Evolutionary conservation across 2,888 invertebrate genomes (phyloP), one percentile per base, ranked within the genome.

Genomic region (Seira musarum): DNA sequence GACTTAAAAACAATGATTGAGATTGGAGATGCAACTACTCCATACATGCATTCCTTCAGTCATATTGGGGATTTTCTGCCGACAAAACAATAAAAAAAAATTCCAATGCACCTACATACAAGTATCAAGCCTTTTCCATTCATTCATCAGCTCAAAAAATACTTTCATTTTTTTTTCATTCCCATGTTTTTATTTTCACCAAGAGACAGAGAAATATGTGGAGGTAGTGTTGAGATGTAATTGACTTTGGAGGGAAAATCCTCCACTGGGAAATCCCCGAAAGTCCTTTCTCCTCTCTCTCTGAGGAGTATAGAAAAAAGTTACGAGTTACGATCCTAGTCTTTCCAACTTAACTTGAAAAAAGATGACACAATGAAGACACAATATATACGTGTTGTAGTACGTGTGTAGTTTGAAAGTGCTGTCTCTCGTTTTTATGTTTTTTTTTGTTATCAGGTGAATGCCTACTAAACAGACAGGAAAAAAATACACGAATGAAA

Each of bases 241-340:
- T 83, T 83, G 83, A 83, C 83, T 83, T 83, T 77, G 66, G 73
- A 81, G 80, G 71, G 83, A 83, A 65, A 78, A 83, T 82, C 80
- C 82, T 82, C 81, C 66, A 66, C 73, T 74, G 83, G 82, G 72
- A 68, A 70, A 74, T 49, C 69, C 24, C 40, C 22, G 60, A 74
- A 65, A 25, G 19, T 13, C 22, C 19, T 25, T 35, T 25, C 25
- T 63, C 17, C 25, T 46, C 15, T 19, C 17, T 15, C n/a, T 25
- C 1, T n/a, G n/a, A 5, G 19, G 64, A 64, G 25, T 10, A 22
- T 6, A 3, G 49, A 10, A 19, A 21, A 22, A 49, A 67, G 46
- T n/a, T n/a, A n/a, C n/a, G 22, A 67, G 67, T 67, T 67, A 67
- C 67, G 67, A 67, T 67, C 67, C 6, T 67, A 67, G 25, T 68